These are phyloP conservation scores for Psittacula cyanocephala DNA, from an alignment of 2,113 vertebrate genomes.

Conservation along the genomic window DNA sequence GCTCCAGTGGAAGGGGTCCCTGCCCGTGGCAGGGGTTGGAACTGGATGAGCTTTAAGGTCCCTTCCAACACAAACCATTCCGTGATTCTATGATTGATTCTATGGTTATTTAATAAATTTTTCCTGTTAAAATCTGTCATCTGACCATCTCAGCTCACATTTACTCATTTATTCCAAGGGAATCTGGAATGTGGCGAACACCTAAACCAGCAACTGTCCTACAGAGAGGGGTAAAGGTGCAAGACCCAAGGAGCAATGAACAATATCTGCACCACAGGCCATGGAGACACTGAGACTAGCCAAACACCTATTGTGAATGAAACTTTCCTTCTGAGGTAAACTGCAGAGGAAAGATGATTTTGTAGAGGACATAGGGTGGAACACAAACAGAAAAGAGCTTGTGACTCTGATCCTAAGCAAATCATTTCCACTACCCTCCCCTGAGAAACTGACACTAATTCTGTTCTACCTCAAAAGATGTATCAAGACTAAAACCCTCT, in stretches of 20 bases:
- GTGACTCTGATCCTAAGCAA: not conserved
- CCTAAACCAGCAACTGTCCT: not conserved
- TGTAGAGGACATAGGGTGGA: not conserved
- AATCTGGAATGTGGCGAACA: not conserved
- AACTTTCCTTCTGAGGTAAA: not conserved
- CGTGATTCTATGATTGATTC: not conserved
- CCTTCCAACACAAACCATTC: not conserved
- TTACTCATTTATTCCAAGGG: not conserved
- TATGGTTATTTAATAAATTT: not conserved
- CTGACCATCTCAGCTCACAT: not conserved
- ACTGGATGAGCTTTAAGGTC: not conserved
- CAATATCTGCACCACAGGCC: not conserved
- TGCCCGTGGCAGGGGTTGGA: not conserved
- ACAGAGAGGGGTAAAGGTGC: not conserved
- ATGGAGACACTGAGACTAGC: too few species aligned
- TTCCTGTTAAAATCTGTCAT: not conserved
- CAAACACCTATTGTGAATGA: not conserved
- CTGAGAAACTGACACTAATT: not conserved
- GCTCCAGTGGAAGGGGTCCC: not conserved
- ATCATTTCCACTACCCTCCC: not conserved
- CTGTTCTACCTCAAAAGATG: not conserved
- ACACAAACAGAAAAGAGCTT: not conserved
- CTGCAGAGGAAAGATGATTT: not conserved
- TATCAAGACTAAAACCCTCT: not conserved
- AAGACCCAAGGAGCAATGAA: not conserved